Percentiles rank a stretch among this genome's conserved stretches.
phyloP scores from a whole-genome alignment of 1,140 invertebrate species.

The Maconellicoccus hirsutus region DNA sequence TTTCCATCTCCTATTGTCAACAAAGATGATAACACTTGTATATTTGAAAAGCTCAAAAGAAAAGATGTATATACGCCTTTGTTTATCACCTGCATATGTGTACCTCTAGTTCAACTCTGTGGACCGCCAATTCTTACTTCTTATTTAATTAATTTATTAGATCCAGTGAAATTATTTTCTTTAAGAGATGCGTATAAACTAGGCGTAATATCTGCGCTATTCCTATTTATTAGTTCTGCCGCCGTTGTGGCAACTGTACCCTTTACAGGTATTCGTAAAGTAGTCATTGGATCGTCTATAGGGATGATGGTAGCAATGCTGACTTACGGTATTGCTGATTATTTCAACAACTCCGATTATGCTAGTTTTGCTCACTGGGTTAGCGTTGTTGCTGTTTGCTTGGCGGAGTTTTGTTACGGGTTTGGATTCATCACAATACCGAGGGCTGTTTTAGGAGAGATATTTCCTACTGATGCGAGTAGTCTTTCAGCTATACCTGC shows the following conservation, averaged over 20 bases:
- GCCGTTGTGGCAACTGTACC: not conserved
- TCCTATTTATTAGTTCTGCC: not conserved
- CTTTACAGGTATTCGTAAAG: not conserved
- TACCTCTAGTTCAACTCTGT: not conserved
- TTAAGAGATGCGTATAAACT: not conserved
- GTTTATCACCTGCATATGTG: not conserved
- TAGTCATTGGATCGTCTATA: not conserved
- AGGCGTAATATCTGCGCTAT: not conserved
- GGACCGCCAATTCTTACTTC: not conserved
- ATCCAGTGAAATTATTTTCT: not conserved
- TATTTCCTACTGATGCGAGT: not conserved
- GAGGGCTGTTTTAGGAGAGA: not conserved
- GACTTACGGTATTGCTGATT: not conserved
- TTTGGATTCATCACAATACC: not conserved
- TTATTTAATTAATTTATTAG: not conserved
- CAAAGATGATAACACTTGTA: not conserved
- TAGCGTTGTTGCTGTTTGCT: not conserved
- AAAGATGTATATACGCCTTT: not conserved
- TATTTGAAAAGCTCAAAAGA: not conserved
- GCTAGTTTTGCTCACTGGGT: not conserved
- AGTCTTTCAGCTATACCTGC: not conserved
- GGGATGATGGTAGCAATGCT: not conserved
- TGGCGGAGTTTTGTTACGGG: not conserved
- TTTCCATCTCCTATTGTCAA: conserved; percentile 11
- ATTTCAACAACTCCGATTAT: not conserved